Evolutionary conservation across 2,797 vertebrate genomes (phyloP).

Genomic region (Melanotaenia boesemani): DNA sequence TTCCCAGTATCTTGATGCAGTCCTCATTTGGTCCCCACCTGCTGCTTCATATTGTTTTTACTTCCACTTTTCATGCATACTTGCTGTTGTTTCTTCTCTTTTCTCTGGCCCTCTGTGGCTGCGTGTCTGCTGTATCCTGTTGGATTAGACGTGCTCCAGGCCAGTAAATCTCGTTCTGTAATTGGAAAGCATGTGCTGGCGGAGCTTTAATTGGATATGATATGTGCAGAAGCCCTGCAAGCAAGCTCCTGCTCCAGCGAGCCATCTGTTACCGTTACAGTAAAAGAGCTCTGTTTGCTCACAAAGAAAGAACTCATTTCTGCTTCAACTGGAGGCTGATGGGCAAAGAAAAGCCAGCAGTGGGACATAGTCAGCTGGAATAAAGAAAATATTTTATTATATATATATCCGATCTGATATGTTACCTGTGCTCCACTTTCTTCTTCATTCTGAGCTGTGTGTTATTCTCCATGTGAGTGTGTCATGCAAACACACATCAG

Average conservation of each 20-base stretch:
- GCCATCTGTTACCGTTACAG: slow-evolving; percentile 80
- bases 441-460: background rate
- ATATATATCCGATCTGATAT: background rate
- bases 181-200: slow-evolving; percentile 80
- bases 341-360: background rate
- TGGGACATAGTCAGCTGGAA: slow-evolving; percentile 7
- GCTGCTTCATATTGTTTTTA: background rate
- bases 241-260: slow-evolving; percentile 64
- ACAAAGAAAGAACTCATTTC: slow-evolving; percentile 9
- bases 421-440: background rate
- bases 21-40: slow-evolving; percentile 23
- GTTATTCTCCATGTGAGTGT: slow-evolving; percentile 11
- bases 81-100: slow-evolving; percentile 32
- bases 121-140: slow-evolving; percentile 49
- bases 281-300: slow-evolving; percentile 38
- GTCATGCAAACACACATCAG: slow-evolving; percentile 12
- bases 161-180: slow-evolving; percentile 79
- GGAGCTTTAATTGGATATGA: slow-evolving; percentile 85
- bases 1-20: slow-evolving; percentile 18
- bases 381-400: slow-evolving; percentile 5
- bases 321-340: slow-evolving; percentile 6
- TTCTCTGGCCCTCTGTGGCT: slow-evolving; percentile 9
- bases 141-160: slow-evolving; percentile 74
- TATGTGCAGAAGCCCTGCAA: slow-evolving; percentile 69
- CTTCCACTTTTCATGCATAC: background rate